A percentile compares a stretch with the other conserved stretches of the same genome.
Evolutionary conservation across 2,888 invertebrate genomes (phyloP).

Genomic region (Hirtodrosophila confusa): DNA sequence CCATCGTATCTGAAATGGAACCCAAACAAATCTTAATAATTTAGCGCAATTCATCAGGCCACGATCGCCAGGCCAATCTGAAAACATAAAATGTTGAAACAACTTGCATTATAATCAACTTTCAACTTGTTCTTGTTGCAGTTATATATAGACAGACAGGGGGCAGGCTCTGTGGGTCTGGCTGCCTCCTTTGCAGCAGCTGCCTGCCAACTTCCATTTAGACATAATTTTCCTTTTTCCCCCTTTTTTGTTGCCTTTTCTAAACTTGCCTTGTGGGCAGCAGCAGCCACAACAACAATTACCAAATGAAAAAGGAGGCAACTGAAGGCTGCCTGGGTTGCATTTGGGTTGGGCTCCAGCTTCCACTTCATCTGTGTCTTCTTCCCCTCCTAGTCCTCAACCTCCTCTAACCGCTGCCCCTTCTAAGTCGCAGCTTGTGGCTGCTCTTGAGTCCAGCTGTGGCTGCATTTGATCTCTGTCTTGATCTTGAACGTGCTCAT

Average conservation of each 20-base stretch:
- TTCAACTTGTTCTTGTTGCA: constrained; percentile 5
- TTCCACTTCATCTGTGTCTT: constrained; percentile 19
- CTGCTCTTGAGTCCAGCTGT: constrained; percentile 26
- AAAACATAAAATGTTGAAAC: neutral
- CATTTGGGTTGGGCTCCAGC: constrained; percentile 30
- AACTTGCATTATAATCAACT: constrained; percentile 25
- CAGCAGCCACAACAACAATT: constrained; percentile 48
- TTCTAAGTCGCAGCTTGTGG: constrained; percentile 24
- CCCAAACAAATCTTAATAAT: constrained; percentile 26
- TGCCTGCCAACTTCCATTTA: constrained; percentile 62
- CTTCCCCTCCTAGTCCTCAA: too few relatives aligned
- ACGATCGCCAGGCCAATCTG: constrained; percentile 30
- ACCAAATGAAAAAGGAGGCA: constrained; percentile 53
- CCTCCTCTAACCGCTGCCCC: neutral
- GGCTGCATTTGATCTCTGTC: constrained; percentile 72
- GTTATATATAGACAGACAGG: constrained; percentile 43
- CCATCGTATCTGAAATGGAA: constrained; percentile 20
- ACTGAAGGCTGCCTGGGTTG: constrained; percentile 45
- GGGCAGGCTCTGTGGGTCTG: constrained; percentile 1
- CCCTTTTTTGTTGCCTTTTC: constrained; percentile 8
- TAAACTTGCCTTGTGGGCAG: constrained; percentile 44
- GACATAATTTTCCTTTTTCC: constrained; percentile 55
- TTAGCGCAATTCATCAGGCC: constrained; percentile 43
- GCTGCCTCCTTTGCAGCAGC: constrained; percentile 23
- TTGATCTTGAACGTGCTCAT: constrained; percentile 79